Conservation (phyloP, 2,113 vertebrate genomes). For the Charadrius vociferus region DNA sequence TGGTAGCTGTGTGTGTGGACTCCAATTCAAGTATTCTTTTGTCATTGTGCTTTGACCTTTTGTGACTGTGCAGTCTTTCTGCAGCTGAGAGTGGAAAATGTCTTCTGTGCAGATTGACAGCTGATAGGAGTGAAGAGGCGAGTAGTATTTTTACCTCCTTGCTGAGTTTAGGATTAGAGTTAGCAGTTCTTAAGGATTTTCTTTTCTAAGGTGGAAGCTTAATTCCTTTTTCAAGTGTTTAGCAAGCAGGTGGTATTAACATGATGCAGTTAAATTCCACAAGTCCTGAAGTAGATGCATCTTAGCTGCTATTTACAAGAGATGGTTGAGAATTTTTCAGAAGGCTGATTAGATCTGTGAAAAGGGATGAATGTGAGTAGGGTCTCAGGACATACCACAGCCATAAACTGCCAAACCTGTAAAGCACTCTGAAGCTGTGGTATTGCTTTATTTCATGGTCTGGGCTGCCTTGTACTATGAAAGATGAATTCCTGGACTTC, state of each 20-base stretch:
- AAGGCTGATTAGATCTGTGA: not conserved
- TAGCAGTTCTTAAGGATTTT: slow-evolving; percentile 23
- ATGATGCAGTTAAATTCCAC: not conserved
- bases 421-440: not conserved
- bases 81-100: not conserved
- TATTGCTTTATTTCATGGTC: not conserved
- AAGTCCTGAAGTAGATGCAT: not conserved
- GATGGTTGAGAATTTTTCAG: not conserved
- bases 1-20: not conserved
- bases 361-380: not conserved
- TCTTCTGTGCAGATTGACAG: not conserved
- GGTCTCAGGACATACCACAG: not conserved
- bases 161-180: slow-evolving; percentile 19
- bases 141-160: slow-evolving; percentile 39
- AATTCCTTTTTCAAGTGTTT: slow-evolving; percentile 25
- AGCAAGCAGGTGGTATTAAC: not conserved
- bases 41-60: not conserved
- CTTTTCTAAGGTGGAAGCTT: not conserved
- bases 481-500: not conserved
- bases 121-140: not conserved
- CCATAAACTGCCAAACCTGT: not conserved
- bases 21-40: not conserved
- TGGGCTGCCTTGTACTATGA: not conserved
- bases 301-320: not conserved
- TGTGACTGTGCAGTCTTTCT: not conserved